Base-by-base conservation (phyloP, 1,140 invertebrate genomes). In the Sogatella furcifera region DNA sequence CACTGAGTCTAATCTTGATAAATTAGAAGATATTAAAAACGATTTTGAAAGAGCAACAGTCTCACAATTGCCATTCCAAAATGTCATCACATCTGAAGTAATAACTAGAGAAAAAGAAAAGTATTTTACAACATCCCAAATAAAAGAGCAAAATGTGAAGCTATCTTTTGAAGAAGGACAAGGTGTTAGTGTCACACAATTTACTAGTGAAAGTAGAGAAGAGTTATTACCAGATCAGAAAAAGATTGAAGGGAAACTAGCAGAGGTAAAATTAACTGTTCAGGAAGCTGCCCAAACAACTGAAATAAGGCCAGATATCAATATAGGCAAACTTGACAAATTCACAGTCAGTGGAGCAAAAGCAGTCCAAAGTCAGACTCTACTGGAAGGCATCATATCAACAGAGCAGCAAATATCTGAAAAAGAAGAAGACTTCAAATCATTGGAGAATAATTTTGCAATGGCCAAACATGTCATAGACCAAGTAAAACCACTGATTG, bases 401-500 rank as follows among this genome's bases (percentile, higher is more conserved):
- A 65, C 67, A 58, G 64, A 70, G 66, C 60, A 62, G 19, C 58
- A 68, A 31, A 60, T 68, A 53, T 63, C 61, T 54, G 81, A 84
- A 70, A 76, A 72, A 54, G 82, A 84, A 73, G 73, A 69, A 11
- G 67, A 72, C 19, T 75, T 82, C 55, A 69, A 73, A 59, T 57
- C 69, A 61, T 59, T 70, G 9, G 67, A 73, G 62, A 71, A 73
- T 0, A 58, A 68, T 14, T 66, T 67, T 22, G 75, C 71, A 69
- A 72, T 57, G 63, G 80, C 80, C 14, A 65, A 70, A 44, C 43
- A 73, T 9, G 67, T 74, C 60, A 75, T 78, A 60, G 73, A 80
- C 64, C 69, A 76, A 24, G 75, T 72, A 8, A 72, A 78, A 69
- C 62, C 74, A 62, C 17, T 82, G 11, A 70, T 72, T 52, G 68